Conservation (phyloP, 2,113 vertebrate species). For the Centrocercus urophasianus region DNA sequence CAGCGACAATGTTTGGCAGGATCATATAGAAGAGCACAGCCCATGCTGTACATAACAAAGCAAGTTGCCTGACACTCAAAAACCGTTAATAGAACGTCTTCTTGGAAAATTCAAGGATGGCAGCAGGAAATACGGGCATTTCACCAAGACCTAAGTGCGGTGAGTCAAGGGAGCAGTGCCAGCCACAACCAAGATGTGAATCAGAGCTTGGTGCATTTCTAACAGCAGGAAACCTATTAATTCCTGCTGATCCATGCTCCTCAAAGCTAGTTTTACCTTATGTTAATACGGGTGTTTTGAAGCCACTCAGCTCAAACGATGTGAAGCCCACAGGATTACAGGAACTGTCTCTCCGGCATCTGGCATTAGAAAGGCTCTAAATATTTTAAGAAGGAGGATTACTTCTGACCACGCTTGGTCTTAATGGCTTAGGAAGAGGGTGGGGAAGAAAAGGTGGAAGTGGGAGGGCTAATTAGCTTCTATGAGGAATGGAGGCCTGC, state of each 20-base stretch:
- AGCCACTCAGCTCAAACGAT: not conserved
- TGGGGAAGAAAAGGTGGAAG: not conserved
- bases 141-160: not conserved
- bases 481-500: not conserved
- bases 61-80: not conserved
- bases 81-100: not conserved
- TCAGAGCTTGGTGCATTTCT: not conserved
- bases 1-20: not conserved
- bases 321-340: not conserved
- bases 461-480: not conserved
- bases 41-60: not conserved
- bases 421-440: slow-evolving; percentile 8
- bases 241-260: not conserved
- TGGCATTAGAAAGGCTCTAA: not conserved
- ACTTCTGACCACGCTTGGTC: not conserved
- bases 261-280: not conserved
- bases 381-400: slow-evolving; percentile 10
- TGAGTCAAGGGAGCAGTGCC: not conserved
- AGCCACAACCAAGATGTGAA: not conserved
- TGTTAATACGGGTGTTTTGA: not conserved
- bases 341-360: not conserved
- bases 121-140: not conserved
- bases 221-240: not conserved
- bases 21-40: not conserved
- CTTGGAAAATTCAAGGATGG: not conserved